Percentiles rank a stretch among this genome's conserved stretches.
Conservation (phyloP, 1,140 invertebrate species). For the Drosophila sp. region DNA sequence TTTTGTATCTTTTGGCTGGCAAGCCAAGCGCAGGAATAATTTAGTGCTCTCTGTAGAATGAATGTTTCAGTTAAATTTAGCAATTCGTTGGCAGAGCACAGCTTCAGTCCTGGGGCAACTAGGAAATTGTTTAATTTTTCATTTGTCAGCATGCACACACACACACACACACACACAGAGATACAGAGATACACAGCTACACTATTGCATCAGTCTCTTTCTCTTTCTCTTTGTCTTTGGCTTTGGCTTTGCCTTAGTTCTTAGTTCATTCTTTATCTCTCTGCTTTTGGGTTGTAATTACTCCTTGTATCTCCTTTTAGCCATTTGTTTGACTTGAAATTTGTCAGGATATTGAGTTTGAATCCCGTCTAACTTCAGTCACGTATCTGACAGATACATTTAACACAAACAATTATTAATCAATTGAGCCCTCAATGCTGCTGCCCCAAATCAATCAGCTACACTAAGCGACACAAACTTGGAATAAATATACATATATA, state of each 20-base stretch:
- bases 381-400: conserved; percentile 41
- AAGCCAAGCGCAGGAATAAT: conserved; percentile 61
- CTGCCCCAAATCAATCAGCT: conserved; percentile 44
- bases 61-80: conserved; percentile 81
- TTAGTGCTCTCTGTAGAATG: conserved; percentile 76
- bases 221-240: not conserved
- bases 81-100: conserved; percentile 70
- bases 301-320: conserved; percentile 68
- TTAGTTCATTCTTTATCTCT: conserved; percentile 35
- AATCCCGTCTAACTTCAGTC: conserved; percentile 19
- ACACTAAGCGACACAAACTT: conserved; percentile 36
- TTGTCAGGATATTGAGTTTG: conserved; percentile 56
- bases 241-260: not conserved
- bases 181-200: conserved; percentile 8
- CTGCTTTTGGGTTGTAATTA: conserved; percentile 64
- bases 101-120: conserved; percentile 40
- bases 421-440: conserved; percentile 49
- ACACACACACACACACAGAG: conserved; percentile 28
- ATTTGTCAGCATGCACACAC: conserved; percentile 51
- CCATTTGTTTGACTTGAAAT: conserved; percentile 80
- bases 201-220: not conserved
- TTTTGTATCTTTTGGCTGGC: conserved; percentile 38
- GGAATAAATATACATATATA: too few species aligned
- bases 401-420: conserved; percentile 65
- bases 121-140: conserved; percentile 82